phyloP scores from a whole-genome alignment of 2,888 invertebrate species.

The Dugesia japonica region DNA sequence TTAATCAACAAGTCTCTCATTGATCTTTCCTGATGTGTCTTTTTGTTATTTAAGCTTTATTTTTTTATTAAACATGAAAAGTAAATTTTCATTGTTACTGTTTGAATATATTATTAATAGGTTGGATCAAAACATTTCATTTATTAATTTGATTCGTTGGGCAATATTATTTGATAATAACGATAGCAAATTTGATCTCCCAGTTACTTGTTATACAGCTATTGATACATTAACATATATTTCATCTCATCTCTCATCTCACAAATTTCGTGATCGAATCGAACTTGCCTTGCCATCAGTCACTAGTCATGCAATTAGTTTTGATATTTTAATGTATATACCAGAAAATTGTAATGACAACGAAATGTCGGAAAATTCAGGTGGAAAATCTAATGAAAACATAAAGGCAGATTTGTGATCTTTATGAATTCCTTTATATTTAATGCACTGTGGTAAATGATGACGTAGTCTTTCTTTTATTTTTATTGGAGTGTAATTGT shows the following conservation, averaged over 20 bases:
- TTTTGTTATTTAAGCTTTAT: too few species aligned
- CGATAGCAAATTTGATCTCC: neutral
- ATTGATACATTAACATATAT: neutral
- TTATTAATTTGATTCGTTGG: slow-evolving; percentile 10
- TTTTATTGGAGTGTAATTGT: too few species aligned
- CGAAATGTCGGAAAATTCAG: too few species aligned
- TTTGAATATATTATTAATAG: neutral
- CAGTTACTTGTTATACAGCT: neutral
- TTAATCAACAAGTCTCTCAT: neutral
- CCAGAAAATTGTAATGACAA: neutral
- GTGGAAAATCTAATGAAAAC: too few species aligned
- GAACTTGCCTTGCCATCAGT: neutral
- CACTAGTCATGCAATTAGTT: neutral
- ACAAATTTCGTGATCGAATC: neutral
- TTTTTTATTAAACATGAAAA: too few species aligned
- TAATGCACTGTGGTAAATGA: too few species aligned
- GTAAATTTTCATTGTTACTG: too few species aligned
- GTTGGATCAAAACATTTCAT: slow-evolving; percentile 1
- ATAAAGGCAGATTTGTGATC: too few species aligned
- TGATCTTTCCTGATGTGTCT: too few species aligned
- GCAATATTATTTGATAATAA: neutral
- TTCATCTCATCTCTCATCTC: neutral
- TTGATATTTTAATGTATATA: slow-evolving; percentile 12
- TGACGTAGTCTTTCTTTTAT: too few species aligned
- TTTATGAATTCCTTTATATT: too few species aligned